Percentiles rank a stretch among this genome's conserved stretches.
These are phyloP conservation scores for Philonicus albiceps DNA, from an alignment of 2,888 invertebrate species.

Conservation along the genomic window DNA sequence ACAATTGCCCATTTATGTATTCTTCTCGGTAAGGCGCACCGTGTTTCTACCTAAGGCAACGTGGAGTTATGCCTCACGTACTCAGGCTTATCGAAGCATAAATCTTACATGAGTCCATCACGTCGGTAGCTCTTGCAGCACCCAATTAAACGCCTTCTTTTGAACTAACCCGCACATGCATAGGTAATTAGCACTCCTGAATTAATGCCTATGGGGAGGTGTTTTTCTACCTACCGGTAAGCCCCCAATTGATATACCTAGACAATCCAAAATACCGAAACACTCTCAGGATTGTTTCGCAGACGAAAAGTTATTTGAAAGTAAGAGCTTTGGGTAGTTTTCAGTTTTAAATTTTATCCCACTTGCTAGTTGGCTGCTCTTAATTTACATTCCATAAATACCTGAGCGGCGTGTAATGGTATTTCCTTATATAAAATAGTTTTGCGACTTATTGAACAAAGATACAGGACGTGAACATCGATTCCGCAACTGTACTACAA, in stretches of 20 bases:
- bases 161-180: neutral
- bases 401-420: neutral
- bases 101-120: neutral
- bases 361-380: neutral
- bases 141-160: neutral
- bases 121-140: neutral
- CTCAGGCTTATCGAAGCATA: conserved; percentile 12
- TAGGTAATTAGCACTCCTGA: neutral
- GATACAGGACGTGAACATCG: neutral
- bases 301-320: neutral
- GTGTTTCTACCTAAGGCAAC: neutral
- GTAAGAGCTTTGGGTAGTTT: neutral
- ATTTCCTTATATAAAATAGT: neutral
- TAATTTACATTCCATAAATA: neutral
- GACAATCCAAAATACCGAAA: neutral
- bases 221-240: neutral
- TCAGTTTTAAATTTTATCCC: too few species aligned
- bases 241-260: neutral
- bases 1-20: neutral
- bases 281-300: neutral
- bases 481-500: neutral
- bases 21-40: neutral
- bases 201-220: neutral
- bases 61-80: neutral
- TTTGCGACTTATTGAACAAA: neutral